Percentiles rank a stretch among this genome's conserved stretches.
These are phyloP conservation scores for Cephus nigrinus DNA, from an alignment of 2,888 invertebrate species.

Conservation along the genomic window DNA sequence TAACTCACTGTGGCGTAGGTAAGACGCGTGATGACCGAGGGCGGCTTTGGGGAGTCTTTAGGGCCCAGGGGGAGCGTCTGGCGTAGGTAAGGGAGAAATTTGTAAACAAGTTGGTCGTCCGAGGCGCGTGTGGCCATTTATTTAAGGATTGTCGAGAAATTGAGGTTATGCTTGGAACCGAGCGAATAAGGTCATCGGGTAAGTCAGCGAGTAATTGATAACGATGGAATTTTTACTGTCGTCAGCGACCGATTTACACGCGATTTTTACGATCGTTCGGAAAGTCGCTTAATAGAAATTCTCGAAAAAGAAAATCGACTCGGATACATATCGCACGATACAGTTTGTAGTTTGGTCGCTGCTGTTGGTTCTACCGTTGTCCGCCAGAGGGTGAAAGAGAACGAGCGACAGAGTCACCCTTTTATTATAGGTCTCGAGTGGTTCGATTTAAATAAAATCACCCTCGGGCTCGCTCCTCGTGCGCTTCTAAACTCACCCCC, in stretches of 20 bases:
- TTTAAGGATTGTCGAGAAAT: not conserved
- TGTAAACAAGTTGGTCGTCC: not conserved
- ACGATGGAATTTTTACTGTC: not conserved
- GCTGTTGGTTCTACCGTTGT: not conserved
- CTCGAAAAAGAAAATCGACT: not conserved
- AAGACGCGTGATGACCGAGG: slow-evolving; percentile 10
- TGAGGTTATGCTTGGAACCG: not conserved
- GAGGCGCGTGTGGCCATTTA: not conserved
- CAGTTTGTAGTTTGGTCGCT: not conserved
- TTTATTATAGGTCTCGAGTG: not conserved
- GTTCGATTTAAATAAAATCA: slow-evolving; percentile 32
- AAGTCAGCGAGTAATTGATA: not conserved
- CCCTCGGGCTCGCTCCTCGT: slow-evolving; percentile 32
- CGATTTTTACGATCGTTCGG: not conserved
- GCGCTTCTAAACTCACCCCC: slow-evolving; percentile 32
- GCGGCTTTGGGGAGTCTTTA: not conserved
- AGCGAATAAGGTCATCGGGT: not conserved
- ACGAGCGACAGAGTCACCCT: not conserved
- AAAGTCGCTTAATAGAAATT: not conserved
- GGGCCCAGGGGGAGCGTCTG: slow-evolving; percentile 12
- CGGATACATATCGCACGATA: no score
- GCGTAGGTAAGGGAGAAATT: not conserved
- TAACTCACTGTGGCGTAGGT: slow-evolving; percentile 32
- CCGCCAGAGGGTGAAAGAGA: not conserved
- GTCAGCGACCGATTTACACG: not conserved